These are phyloP conservation scores for Phoeniculus purpureus DNA, from an alignment of 2,797 vertebrate species.

Conservation along the genomic window DNA sequence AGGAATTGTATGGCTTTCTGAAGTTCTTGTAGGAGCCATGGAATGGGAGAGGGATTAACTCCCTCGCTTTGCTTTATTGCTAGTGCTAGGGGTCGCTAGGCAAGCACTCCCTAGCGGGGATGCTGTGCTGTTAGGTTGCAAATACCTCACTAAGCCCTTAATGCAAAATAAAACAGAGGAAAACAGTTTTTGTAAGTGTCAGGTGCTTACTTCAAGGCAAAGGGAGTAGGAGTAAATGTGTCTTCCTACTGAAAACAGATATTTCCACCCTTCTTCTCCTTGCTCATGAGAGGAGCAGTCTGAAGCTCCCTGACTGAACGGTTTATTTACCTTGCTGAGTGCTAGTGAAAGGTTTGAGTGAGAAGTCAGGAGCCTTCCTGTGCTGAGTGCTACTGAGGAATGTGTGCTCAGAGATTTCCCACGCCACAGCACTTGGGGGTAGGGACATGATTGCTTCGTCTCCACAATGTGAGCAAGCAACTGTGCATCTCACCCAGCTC, in stretches of 20 bases:
- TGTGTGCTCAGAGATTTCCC: conserved; percentile 62
- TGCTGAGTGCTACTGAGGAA: conserved; percentile 58
- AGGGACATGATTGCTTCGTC: neutral
- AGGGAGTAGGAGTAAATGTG: neutral
- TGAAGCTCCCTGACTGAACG: neutral
- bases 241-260: conserved; percentile 32
- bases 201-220: conserved; percentile 31
- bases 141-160: neutral
- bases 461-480: neutral
- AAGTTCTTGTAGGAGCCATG: neutral
- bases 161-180: neutral
- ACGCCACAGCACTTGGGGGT: conserved; percentile 23
- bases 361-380: conserved; percentile 58
- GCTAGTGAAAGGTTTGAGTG: conserved; percentile 64
- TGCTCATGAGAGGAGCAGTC: neutral
- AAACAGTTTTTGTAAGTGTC: neutral
- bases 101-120: neutral
- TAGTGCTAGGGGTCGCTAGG: neutral
- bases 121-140: neutral
- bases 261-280: conserved; percentile 5
- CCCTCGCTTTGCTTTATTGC: neutral
- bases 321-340: conserved; percentile 74
- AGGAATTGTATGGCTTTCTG: neutral
- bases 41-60: neutral
- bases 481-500: neutral